phyloP scores from a whole-genome alignment of 2,888 invertebrate genomes.

The Psylliodes chrysocephalus region DNA sequence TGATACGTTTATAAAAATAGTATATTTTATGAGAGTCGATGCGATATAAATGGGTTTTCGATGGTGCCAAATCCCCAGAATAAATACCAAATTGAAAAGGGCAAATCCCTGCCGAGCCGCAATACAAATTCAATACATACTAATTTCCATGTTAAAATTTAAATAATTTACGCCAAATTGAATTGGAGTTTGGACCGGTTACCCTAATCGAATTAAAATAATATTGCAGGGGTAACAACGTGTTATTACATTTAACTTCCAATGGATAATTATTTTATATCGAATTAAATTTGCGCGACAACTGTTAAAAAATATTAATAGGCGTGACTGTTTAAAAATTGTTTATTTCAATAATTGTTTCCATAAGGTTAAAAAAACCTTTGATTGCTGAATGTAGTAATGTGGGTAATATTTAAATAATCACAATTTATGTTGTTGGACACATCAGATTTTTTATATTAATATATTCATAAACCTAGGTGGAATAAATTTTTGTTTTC shows the following conservation, averaged over 20 bases:
- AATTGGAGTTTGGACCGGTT: slow-evolving; percentile 3
- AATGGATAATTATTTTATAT: slow-evolving; percentile 3
- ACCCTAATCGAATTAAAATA: slow-evolving; percentile 11
- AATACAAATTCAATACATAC: slow-evolving; percentile 27
- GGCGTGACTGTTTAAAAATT: too few species aligned
- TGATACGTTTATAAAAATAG: too few species aligned
- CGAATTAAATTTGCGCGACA: background rate
- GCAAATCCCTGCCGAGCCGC: slow-evolving; percentile 22
- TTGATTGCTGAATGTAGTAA: too few species aligned
- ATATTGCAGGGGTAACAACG: background rate
- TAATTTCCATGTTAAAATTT: slow-evolving; percentile 25
- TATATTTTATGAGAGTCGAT: too few species aligned
- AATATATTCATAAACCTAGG: too few species aligned
- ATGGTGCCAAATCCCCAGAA: slow-evolving; percentile 20
- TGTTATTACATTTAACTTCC: slow-evolving; percentile 7
- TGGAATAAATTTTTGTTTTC: too few species aligned
- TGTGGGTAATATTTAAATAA: too few species aligned
- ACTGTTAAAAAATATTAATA: background rate
- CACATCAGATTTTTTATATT: too few species aligned
- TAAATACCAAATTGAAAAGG: slow-evolving; percentile 26
- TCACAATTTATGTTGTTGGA: too few species aligned
- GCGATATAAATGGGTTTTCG: slow-evolving; percentile 22
- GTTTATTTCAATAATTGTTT: too few species aligned
- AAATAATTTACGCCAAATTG: slow-evolving; percentile 22
- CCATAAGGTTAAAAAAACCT: too few species aligned